Percentiles rank a stretch among this genome's conserved stretches.
Evolutionary conservation across 2,797 vertebrate species (phyloP).

Genomic region (Cirrhinus mrigala): DNA sequence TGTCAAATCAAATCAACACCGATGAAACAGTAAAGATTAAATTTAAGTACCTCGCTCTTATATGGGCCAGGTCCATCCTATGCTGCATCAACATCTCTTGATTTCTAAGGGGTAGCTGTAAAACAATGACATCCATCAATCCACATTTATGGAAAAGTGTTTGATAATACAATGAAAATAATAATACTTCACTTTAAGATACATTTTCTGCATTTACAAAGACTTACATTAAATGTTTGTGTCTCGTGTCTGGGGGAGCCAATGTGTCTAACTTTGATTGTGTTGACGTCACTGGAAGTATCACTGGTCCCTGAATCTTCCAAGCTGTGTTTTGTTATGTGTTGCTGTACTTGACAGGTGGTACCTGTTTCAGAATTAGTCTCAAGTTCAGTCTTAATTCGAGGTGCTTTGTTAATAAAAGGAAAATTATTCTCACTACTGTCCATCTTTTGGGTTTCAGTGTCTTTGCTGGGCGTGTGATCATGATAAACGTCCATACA

Average conservation of each 20-base stretch:
- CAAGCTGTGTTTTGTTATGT: background rate
- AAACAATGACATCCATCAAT: background rate
- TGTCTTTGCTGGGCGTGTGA: conserved; percentile 15
- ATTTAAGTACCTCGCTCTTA: conserved; percentile 17
- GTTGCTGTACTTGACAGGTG: background rate
- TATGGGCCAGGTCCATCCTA: conserved; percentile 20
- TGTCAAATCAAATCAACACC: background rate
- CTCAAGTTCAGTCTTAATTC: conserved; percentile 38
- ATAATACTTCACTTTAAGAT: background rate
- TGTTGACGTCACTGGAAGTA: background rate
- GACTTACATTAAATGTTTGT: conserved; percentile 2
- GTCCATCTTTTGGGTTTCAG: background rate
- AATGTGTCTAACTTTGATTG: background rate
- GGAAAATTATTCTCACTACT: background rate
- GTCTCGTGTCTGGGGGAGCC: background rate
- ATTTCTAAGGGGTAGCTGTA: conserved; percentile 24
- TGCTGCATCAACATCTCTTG: conserved; percentile 9
- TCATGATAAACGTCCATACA: conserved; percentile 10
- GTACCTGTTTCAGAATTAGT: background rate
- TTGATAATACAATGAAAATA: background rate
- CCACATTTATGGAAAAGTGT: background rate
- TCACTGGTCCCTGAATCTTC: background rate
- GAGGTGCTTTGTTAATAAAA: background rate
- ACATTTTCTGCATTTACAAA: background rate
- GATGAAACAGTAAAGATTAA: background rate